These are phyloP conservation scores for Helleia helle DNA, from an alignment of 2,888 invertebrate genomes.

Conservation along the genomic window DNA sequence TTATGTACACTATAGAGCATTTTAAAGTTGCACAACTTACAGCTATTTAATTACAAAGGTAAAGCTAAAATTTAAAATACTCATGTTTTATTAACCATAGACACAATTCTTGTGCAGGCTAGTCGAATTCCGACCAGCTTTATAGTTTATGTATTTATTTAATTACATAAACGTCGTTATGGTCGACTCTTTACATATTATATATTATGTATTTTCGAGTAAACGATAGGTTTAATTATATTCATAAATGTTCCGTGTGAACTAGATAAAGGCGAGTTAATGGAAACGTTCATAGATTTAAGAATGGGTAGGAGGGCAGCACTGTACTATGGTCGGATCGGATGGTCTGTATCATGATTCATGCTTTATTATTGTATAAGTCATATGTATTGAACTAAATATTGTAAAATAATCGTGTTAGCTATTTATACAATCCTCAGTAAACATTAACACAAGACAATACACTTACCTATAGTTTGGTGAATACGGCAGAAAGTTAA, in stretches of 20 bases:
- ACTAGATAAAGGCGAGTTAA: not conserved
- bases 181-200: too few species aligned
- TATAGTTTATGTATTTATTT: too few species aligned
- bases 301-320: not conserved
- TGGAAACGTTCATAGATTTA: conserved; percentile 7
- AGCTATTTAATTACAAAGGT: not conserved
- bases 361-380: conserved; percentile 16
- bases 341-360: conserved; percentile 14
- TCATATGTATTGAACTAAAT: conserved; percentile 15
- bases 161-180: too few species aligned
- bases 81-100: not conserved
- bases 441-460: conserved; percentile 66
- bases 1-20: too few species aligned
- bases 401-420: conserved; percentile 29
- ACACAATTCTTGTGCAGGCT: not conserved
- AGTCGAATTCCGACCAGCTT: not conserved
- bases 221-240: too few species aligned
- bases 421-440: conserved; percentile 50
- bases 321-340: conserved; percentile 2
- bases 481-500: conserved; percentile 69
- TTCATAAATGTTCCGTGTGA: not conserved
- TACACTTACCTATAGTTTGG: conserved; percentile 68
- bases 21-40: not conserved
- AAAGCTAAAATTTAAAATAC: not conserved
- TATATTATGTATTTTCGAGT: too few species aligned